Evolutionary conservation across 1,140 invertebrate species (phyloP), one percentile per base, ranked within the genome.

Genomic region (Aphidius ervi): DNA sequence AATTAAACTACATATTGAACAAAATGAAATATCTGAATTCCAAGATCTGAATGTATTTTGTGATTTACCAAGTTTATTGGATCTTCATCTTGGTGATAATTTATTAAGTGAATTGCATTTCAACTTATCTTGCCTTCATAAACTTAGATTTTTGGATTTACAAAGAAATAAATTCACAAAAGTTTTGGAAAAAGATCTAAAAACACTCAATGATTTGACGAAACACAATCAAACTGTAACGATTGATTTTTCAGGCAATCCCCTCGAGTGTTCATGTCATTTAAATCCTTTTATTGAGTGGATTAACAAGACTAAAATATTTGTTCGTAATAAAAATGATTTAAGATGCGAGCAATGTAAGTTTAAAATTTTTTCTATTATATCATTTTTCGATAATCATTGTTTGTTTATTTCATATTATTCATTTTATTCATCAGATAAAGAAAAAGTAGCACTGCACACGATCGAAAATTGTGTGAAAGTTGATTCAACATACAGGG

Each of bases 1-100:
- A 59, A 82, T 83, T 59, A 90, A 91, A 68, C 71, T 92, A 0
- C 89, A 92, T 76, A 71, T 92, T 57, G 90, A 92, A 70, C 88
- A 91, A 69, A 92, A 92, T 70, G 86, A 91, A 72, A 90, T 92
- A 54, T 83, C 78, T 3, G 78, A 81, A 55, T 88, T 90, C 63
- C 81, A 81, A 58, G 86, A 90, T 70, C 74, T 77, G 6, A 79
- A 79, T 43, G 83, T 90, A 3, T 92, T 92, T 68, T 92, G 90
- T 65, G 84, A 87, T 62, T 74, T 92, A 23, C 85, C 86, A 0
- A 82, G 79, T 58, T 70, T 92, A 6, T 75, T 84, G 52, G 85
- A 91, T 65, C 71, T 92, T 0, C 84, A 91, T 73, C 72, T 92
- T 31, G 87, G 86, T 43, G 82, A 90, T 59, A 91, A 91, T 68